phyloP scores from a whole-genome alignment of 2,797 vertebrate genomes.

The Schizopygopsis pylzovi region DNA sequence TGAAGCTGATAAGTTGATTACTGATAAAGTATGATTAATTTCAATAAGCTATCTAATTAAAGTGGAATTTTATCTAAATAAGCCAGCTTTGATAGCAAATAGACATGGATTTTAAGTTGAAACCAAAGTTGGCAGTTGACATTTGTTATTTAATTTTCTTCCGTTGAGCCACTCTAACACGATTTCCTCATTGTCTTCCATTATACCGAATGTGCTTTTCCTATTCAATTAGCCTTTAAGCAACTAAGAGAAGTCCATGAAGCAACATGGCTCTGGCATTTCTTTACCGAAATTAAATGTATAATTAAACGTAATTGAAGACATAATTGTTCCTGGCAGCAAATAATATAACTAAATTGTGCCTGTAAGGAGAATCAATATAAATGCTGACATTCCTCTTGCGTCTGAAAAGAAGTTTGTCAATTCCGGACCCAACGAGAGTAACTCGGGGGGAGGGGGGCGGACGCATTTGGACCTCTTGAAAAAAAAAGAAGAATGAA shows the following conservation, averaged over 20 bases:
- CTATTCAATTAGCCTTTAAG: slow-evolving; percentile 75
- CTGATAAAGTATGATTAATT: slow-evolving; percentile 84
- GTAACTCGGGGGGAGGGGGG: slow-evolving; percentile 45
- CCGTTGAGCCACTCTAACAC: slow-evolving; percentile 62
- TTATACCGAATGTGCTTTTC: slow-evolving; percentile 69
- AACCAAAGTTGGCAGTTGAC: slow-evolving; percentile 75
- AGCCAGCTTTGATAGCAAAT: slow-evolving; percentile 73
- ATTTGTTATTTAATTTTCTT: slow-evolving; percentile 76
- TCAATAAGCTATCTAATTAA: slow-evolving; percentile 82
- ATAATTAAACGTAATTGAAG: slow-evolving; percentile 80
- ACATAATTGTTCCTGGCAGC: slow-evolving; percentile 71
- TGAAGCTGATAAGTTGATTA: slow-evolving; percentile 80
- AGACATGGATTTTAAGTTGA: slow-evolving; percentile 79
- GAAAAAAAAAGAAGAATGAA: slow-evolving; percentile 63
- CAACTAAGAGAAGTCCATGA: slow-evolving; percentile 67
- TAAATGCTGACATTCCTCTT: slow-evolving; percentile 63
- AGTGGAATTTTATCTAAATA: slow-evolving; percentile 80
- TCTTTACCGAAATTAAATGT: slow-evolving; percentile 74
- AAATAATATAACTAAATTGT: slow-evolving; percentile 69
- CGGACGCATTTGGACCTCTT: slow-evolving; percentile 60
- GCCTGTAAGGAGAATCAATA: slow-evolving; percentile 64
- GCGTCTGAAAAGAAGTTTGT: slow-evolving; percentile 55
- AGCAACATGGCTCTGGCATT: slow-evolving; percentile 68
- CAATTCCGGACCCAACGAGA: slow-evolving; percentile 58
- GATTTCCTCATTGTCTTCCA: slow-evolving; percentile 77